Conservation (phyloP, 2,113 vertebrate species). For the Cepphus grylle region DNA sequence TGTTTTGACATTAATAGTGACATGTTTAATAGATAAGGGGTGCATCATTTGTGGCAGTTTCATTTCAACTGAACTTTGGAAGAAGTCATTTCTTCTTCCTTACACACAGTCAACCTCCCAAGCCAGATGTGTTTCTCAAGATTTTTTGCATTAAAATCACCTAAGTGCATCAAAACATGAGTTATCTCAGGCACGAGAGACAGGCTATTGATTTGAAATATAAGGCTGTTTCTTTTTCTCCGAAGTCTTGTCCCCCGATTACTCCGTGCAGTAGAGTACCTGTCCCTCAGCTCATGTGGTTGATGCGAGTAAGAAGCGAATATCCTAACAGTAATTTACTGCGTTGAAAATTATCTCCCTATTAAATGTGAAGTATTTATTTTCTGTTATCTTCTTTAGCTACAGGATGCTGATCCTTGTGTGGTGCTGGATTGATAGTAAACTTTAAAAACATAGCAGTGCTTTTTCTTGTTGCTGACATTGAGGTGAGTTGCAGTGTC, state of each 20-base stretch:
- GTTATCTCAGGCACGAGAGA: not conserved
- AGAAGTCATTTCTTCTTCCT: not conserved
- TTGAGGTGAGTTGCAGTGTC: not conserved
- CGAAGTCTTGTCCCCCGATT: not conserved
- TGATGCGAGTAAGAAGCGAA: not conserved
- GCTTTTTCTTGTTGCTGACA: not conserved
- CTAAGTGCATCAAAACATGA: not conserved
- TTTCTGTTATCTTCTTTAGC: not conserved
- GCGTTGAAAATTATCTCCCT: not conserved
- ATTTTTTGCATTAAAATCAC: not conserved
- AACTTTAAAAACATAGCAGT: not conserved
- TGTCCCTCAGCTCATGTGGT: not conserved
- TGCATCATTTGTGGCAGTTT: not conserved
- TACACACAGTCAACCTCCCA: not conserved
- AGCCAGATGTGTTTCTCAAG: not conserved
- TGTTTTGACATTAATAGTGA: conserved; percentile 9
- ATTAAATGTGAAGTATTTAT: not conserved
- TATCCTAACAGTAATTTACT: not conserved
- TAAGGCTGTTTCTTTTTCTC: not conserved
- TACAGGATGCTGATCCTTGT: not conserved
- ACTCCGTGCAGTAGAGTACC: not conserved
- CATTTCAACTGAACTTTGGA: not conserved
- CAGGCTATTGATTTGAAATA: not conserved
- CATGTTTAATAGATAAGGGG: not conserved
- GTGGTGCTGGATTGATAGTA: not conserved